phyloP scores from a whole-genome alignment of 37 sponge, comb jelly and placozoan species.

The Chondrosia reniformis region DNA sequence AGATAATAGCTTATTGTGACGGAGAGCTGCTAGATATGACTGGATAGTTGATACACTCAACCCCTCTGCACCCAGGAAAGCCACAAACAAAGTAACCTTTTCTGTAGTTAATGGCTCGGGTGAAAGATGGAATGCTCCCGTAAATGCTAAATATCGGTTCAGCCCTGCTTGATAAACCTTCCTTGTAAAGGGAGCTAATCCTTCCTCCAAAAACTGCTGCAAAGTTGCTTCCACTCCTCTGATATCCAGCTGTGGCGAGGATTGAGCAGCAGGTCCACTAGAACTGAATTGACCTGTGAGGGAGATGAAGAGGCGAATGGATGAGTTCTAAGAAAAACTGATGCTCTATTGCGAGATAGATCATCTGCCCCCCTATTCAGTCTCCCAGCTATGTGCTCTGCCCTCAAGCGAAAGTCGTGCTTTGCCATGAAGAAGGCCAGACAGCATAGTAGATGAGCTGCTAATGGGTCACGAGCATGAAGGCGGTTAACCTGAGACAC shows the following conservation, averaged over 20 bases:
- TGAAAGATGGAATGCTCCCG: background rate
- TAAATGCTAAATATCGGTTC: constrained; percentile 5
- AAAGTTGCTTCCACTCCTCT: constrained; percentile 10
- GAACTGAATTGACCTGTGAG: background rate
- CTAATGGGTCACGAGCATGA: constrained; percentile 4
- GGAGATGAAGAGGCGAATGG: background rate
- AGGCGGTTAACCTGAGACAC: background rate
- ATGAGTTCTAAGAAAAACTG: background rate
- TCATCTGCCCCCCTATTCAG: constrained; percentile 13
- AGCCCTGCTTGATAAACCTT: constrained; percentile 13
- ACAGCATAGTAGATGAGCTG: background rate
- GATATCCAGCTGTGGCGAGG: constrained; percentile 7
- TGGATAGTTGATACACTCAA: constrained; percentile 20
- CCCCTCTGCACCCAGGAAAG: constrained; percentile 8
- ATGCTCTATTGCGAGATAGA: constrained; percentile 8
- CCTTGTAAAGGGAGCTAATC: constrained; percentile 11
- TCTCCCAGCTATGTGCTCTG: background rate
- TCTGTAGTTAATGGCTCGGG: background rate
- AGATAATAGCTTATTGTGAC: too few species aligned
- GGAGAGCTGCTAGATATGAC: constrained; percentile 17
- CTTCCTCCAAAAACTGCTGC: constrained; percentile 17
- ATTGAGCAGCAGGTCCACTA: constrained; percentile 4
- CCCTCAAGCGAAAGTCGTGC: constrained; percentile 1
- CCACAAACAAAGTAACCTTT: constrained; percentile 23
- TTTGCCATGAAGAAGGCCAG: constrained; percentile 7